Evolutionary conservation across 2,797 vertebrate species (phyloP).

Genomic region (Microctenopoma lineatum): DNA sequence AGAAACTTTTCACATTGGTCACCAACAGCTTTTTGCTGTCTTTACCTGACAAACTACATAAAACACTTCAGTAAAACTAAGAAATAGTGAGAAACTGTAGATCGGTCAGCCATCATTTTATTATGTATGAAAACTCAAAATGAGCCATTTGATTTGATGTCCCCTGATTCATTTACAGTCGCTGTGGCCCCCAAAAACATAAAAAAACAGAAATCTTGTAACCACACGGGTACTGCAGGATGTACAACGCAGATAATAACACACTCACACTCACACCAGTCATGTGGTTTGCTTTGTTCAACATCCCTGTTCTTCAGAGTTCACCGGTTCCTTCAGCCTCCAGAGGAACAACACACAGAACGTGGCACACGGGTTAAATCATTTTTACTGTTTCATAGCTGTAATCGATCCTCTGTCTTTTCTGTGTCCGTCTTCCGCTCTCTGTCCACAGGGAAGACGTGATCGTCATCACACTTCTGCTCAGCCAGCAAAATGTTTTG

Average conservation of each 20-base stretch:
- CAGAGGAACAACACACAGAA: neutral
- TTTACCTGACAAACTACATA: too few species aligned
- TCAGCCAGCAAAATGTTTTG: neutral
- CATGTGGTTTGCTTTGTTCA: neutral
- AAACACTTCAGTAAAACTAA: too few species aligned
- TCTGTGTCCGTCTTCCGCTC: neutral
- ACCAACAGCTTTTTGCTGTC: too few species aligned
- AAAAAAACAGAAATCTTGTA: neutral
- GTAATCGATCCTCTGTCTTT: too few species aligned
- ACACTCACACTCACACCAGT: neutral
- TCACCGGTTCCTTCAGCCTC: neutral
- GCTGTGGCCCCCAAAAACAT: neutral
- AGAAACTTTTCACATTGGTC: too few species aligned
- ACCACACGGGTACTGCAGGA: neutral
- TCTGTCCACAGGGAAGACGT: neutral
- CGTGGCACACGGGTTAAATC: neutral
- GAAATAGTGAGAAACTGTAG: neutral
- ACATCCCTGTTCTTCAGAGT: neutral
- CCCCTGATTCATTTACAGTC: neutral
- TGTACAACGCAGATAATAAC: neutral
- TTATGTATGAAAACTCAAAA: neutral
- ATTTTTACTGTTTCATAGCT: neutral
- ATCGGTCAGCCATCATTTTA: neutral
- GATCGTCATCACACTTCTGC: neutral
- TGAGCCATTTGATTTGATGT: neutral